These are phyloP conservation scores for Okapia johnstoni DNA, from an alignment of 2,113 vertebrate species.

Conservation along the genomic window DNA sequence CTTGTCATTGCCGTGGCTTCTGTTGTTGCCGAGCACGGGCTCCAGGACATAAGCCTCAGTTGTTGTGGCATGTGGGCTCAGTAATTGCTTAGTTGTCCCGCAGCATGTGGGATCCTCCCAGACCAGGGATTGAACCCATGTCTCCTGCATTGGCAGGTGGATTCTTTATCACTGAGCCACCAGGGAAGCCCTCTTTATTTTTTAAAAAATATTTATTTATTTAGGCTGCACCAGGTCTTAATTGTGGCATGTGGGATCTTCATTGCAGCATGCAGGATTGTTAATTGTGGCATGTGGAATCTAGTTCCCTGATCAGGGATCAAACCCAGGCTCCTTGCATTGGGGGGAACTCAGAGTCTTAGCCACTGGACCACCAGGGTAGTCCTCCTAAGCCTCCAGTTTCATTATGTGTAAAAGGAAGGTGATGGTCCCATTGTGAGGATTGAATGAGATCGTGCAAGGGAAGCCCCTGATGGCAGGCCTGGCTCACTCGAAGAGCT, in stretches of 20 bases:
- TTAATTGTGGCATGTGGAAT: not conserved
- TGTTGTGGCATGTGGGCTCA: not conserved
- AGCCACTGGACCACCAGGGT: not conserved
- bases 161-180: not conserved
- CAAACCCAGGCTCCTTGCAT: not conserved
- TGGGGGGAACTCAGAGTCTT: not conserved
- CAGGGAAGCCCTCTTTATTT: not conserved
- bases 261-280: not conserved
- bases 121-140: not conserved
- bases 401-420: not conserved
- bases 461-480: not conserved
- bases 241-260: not conserved
- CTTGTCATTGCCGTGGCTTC: not conserved
- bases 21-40: not conserved
- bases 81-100: not conserved
- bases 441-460: rapidly evolving
- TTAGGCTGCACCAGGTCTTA: not conserved
- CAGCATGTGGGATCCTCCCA: not conserved
- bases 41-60: not conserved
- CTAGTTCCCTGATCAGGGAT: not conserved
- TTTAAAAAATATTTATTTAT: not conserved
- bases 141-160: not conserved
- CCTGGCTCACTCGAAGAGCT: not conserved
- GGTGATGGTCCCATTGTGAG: not conserved
- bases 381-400: not conserved